phyloP scores from a whole-genome alignment of 2,113 vertebrate species.

The Mobula birostris region DNA sequence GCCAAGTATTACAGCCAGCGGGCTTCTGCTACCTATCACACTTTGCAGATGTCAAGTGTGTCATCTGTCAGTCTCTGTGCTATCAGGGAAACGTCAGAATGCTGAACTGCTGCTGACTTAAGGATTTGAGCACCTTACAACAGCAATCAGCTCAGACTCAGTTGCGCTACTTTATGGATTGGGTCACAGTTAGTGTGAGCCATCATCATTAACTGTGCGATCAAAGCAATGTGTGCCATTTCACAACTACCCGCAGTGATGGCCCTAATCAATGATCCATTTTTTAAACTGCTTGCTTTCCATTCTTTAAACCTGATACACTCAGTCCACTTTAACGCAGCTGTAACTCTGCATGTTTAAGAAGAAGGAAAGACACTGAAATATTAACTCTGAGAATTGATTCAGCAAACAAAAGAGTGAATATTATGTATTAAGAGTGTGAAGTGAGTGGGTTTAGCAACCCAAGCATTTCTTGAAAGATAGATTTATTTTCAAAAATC shows the following conservation, averaged over 20 bases:
- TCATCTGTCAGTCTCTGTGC: not conserved
- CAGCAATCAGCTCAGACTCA: conserved; percentile 18
- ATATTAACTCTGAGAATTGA: no score
- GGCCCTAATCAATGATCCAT: not conserved
- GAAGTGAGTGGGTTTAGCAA: no score
- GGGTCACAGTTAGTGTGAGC: not conserved
- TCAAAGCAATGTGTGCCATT: not conserved
- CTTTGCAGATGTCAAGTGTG: not conserved
- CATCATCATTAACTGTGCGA: not conserved
- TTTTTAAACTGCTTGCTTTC: not conserved
- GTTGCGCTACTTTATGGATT: not conserved
- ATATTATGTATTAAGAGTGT: no score
- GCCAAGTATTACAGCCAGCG: not conserved
- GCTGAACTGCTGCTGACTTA: not conserved
- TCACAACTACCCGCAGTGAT: not conserved
- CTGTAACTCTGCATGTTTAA: not conserved
- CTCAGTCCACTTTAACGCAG: not conserved
- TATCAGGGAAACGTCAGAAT: not conserved
- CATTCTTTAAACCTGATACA: not conserved
- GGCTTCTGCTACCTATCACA: not conserved
- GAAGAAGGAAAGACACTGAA: not conserved
- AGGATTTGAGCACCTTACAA: not conserved
- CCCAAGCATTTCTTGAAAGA: no score
- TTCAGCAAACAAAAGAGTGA: no score
- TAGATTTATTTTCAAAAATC: no score